These are phyloP conservation scores for Orthosia cruda DNA, from an alignment of 2,888 invertebrate species.

Conservation along the genomic window DNA sequence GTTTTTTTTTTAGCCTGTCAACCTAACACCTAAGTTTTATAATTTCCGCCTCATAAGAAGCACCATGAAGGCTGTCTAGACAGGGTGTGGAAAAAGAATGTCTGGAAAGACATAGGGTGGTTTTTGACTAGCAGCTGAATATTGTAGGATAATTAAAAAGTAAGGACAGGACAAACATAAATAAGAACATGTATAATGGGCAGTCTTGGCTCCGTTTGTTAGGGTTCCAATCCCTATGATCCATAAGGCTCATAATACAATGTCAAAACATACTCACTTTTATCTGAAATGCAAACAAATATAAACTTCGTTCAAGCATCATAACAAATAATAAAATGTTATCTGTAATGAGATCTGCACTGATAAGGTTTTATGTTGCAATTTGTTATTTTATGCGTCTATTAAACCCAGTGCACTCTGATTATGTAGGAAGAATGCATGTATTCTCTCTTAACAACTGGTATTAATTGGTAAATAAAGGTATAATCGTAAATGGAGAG, in stretches of 20 bases:
- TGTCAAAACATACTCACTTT: not conserved
- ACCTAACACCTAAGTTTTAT: not conserved
- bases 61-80: too few species aligned
- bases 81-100: too few species aligned
- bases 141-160: too few species aligned
- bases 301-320: conserved; percentile 17
- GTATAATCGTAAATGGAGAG: not conserved
- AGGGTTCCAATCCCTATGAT: not conserved
- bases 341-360: conserved; percentile 43
- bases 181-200: not conserved
- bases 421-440: not conserved
- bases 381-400: conserved; percentile 14
- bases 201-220: not conserved
- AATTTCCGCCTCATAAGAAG: too few species aligned
- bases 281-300: conserved; percentile 11
- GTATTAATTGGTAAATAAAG: conserved; percentile 5
- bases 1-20: conserved; percentile 34
- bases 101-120: too few species aligned
- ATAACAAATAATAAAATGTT: conserved; percentile 30
- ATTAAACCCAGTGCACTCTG: not conserved
- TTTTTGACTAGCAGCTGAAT: too few species aligned
- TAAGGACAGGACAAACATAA: not conserved
- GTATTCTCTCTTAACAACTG: too few species aligned
- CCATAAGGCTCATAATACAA: not conserved
- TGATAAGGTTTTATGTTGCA: conserved; percentile 41